Conservation (phyloP, 2,113 vertebrate species). For the Anas platyrhynchos region DNA sequence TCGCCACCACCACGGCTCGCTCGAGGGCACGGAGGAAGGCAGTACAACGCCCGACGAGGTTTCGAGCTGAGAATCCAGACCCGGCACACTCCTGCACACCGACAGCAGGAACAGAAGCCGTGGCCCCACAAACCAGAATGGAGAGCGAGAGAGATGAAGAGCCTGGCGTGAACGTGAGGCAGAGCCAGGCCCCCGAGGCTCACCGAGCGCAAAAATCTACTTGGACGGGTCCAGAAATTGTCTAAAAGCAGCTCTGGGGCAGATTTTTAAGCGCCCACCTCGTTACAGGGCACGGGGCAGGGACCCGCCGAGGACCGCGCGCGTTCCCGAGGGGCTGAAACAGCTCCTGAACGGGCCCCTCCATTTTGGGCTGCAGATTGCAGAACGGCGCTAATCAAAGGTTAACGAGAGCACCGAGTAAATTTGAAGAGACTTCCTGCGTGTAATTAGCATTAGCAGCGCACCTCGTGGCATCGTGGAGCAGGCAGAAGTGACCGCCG, state of each 20-base stretch:
- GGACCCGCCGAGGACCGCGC: too few relatives aligned
- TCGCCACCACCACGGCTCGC: too few relatives aligned
- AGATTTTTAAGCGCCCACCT: accelerated
- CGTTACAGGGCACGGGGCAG: background rate
- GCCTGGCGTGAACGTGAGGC: accelerated
- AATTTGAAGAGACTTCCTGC: background rate
- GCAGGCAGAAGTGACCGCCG: background rate
- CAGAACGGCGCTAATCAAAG: background rate
- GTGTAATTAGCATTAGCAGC: background rate
- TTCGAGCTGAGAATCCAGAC: accelerated
- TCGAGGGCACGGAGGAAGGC: background rate
- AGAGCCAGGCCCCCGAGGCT: background rate
- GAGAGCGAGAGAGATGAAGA: accelerated
- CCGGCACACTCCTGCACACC: too few relatives aligned
- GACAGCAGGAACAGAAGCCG: background rate
- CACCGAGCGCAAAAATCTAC: accelerated
- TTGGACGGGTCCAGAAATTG: accelerated
- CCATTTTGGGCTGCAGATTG: background rate
- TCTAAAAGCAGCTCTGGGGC: background rate
- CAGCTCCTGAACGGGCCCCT: too few relatives aligned
- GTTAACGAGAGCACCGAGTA: background rate
- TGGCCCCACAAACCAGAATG: accelerated
- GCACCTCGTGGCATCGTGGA: background rate
- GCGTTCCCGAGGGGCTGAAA: too few relatives aligned
- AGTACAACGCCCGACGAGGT: background rate